phyloP scores from a whole-genome alignment of 2,888 invertebrate species.

The Cryptocheilus praepositus region DNA sequence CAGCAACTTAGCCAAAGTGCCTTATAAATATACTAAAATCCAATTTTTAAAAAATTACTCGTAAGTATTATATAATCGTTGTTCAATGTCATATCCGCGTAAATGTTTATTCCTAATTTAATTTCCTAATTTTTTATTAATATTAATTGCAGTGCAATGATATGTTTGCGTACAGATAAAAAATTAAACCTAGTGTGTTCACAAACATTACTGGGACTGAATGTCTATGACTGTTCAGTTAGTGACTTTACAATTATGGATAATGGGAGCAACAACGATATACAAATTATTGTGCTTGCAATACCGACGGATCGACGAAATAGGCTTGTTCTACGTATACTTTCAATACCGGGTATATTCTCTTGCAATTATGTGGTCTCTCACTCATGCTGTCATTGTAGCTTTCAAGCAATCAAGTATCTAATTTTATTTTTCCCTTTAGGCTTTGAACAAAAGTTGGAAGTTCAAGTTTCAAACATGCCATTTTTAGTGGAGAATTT shows the following conservation, averaged over 20 bases:
- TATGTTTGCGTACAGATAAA: constrained; percentile 60
- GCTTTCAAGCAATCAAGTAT: constrained; percentile 5
- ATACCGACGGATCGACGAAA: constrained; percentile 26
- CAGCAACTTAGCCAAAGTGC: constrained; percentile 10
- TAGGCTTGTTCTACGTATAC: constrained; percentile 47
- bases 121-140: background rate
- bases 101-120: background rate
- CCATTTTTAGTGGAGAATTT: constrained; percentile 63
- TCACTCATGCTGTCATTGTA: background rate
- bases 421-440: constrained; percentile 21
- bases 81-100: background rate
- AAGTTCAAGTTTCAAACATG: constrained; percentile 60
- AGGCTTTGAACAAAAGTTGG: constrained; percentile 66
- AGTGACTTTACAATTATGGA: constrained; percentile 60
- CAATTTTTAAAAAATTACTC: background rate
- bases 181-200: constrained; percentile 59
- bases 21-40: constrained; percentile 5
- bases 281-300: constrained; percentile 59
- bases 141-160: constrained; percentile 51
- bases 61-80: constrained; percentile 1
- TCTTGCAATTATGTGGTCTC: constrained; percentile 17
- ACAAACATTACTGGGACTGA: constrained; percentile 57
- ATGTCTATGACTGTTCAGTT: constrained; percentile 54
- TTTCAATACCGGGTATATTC: constrained; percentile 63
- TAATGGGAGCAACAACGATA: constrained; percentile 47